These are phyloP conservation scores for Hesperia comma DNA, from an alignment of 2,888 invertebrate genomes.

Conservation along the genomic window DNA sequence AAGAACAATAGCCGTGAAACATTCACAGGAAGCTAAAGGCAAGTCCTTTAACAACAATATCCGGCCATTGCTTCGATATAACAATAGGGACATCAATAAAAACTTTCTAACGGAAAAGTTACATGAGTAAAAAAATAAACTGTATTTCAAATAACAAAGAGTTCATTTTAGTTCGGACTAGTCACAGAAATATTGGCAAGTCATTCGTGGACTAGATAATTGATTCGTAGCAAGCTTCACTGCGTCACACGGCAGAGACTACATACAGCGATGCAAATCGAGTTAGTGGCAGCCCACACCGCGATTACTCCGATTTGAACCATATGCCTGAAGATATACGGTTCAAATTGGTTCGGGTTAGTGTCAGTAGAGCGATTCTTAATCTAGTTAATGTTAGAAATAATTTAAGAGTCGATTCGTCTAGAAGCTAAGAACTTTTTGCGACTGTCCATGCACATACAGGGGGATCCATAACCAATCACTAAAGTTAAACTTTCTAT, in stretches of 20 bases:
- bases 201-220: not conserved
- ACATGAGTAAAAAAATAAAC: not conserved
- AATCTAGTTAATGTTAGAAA: slow-evolving; percentile 16
- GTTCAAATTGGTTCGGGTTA: slow-evolving; percentile 12
- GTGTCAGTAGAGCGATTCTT: slow-evolving; percentile 12
- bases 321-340: not conserved
- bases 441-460: slow-evolving; percentile 16
- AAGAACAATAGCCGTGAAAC: too few species aligned
- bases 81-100: not conserved
- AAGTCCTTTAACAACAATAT: not conserved
- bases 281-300: slow-evolving; percentile 56
- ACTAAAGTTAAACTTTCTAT: not conserved
- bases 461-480: not conserved
- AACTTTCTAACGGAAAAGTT: slow-evolving; percentile 6
- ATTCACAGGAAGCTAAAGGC: not conserved
- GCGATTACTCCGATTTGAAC: slow-evolving; percentile 34
- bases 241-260: not conserved
- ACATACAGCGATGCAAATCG: not conserved
- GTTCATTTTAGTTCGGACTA: slow-evolving; percentile 2
- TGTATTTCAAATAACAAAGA: not conserved
- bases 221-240: not conserved
- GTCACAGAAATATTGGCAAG: slow-evolving; percentile 1
- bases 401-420: slow-evolving; percentile 9
- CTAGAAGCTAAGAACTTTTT: slow-evolving; percentile 1
- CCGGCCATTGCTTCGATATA: not conserved